Percentiles rank a stretch among this genome's conserved stretches.
Evolutionary conservation across 2,113 vertebrate species (phyloP).

Genomic region (Ammospiza caudacuta): DNA sequence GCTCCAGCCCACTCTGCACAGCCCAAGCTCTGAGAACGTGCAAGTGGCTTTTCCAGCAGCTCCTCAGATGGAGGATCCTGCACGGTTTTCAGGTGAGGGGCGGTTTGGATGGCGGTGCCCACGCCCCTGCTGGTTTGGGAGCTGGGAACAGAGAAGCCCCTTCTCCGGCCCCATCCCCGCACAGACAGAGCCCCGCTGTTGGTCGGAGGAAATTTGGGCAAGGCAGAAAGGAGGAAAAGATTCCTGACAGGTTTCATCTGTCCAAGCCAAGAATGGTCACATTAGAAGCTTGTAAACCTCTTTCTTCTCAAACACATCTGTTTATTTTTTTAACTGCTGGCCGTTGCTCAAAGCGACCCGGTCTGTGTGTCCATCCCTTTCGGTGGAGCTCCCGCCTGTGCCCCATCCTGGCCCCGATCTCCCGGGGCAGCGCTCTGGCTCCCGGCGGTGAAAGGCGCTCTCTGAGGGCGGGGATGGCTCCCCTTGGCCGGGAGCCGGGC

Average conservation of each 20-base stretch:
- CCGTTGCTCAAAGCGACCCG: not conserved
- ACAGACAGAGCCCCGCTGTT: slow-evolving; percentile 9
- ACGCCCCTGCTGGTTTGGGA: not conserved
- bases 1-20: rapidly evolving
- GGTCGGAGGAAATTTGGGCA: not conserved
- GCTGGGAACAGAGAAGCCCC: not conserved
- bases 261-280: not conserved
- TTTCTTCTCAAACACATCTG: not conserved
- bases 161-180: not conserved
- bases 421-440: not conserved
- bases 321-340: slow-evolving; percentile 34
- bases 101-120: rapidly evolving
- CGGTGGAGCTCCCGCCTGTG: not conserved
- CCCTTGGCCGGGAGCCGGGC: slow-evolving; percentile 50
- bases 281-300: not conserved
- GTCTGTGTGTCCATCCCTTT: not conserved
- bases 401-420: not conserved
- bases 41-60: not conserved
- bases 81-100: not conserved
- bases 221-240: slow-evolving; percentile 11
- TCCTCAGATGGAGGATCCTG: not conserved
- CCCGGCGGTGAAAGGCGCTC: slow-evolving; percentile 18
- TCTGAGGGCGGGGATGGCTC: slow-evolving; percentile 11
- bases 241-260: not conserved
- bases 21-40: not conserved